These are phyloP conservation scores for Tetramorium simillimum DNA, from an alignment of 1,140 invertebrate genomes.

Conservation along the genomic window DNA sequence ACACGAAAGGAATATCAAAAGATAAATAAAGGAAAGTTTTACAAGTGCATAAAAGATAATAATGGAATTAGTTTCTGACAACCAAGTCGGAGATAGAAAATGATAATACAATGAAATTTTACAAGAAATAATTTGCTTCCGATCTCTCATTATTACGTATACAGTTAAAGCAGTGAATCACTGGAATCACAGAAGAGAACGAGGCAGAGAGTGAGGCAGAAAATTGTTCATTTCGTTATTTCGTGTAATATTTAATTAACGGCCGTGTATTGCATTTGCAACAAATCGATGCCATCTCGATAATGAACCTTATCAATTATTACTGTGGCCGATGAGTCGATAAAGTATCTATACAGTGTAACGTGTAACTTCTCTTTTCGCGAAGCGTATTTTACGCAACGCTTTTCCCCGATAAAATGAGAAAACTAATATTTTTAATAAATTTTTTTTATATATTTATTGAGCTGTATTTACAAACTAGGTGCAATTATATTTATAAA, in stretches of 20 bases:
- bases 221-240: slow-evolving; percentile 49
- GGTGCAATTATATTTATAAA: slow-evolving; percentile 11
- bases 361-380: slow-evolving; percentile 30
- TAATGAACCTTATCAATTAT: slow-evolving; percentile 61
- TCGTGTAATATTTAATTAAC: slow-evolving; percentile 56
- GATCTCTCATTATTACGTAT: neutral
- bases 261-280: slow-evolving; percentile 49
- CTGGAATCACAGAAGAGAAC: slow-evolving; percentile 40
- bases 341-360: slow-evolving; percentile 34
- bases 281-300: slow-evolving; percentile 57
- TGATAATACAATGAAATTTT: neutral
- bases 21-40: neutral
- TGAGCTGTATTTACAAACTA: slow-evolving; percentile 3
- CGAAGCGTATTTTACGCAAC: slow-evolving; percentile 6
- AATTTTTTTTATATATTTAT: slow-evolving; percentile 27
- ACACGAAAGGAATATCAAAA: neutral
- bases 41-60: neutral
- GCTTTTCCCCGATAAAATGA: neutral
- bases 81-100: neutral
- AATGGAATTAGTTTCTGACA: slow-evolving; percentile 14
- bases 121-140: slow-evolving; percentile 16
- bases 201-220: slow-evolving; percentile 8
- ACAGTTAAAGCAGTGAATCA: slow-evolving; percentile 14
- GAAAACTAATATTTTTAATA: neutral
- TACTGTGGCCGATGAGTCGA: slow-evolving; percentile 54